Evolutionary conservation across 2,113 vertebrate species (phyloP), one percentile per base, ranked within the genome.

Genomic region (Cyphomyrus plagiostoma): DNA sequence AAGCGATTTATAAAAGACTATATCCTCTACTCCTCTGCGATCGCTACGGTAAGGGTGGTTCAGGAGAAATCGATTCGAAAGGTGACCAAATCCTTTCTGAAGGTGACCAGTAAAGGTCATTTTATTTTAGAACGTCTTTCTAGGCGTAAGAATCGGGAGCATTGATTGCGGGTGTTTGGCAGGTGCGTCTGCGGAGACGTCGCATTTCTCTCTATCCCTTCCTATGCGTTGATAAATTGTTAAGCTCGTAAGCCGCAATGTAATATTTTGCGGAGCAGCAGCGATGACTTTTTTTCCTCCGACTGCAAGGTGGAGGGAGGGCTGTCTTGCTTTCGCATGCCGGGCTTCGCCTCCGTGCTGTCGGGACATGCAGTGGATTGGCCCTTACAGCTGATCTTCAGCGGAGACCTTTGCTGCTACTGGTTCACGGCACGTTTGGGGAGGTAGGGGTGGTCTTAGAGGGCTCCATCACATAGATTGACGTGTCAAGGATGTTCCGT

Each of bases 41-140:
- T 82, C 39, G 77, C 35, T 82, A 49, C 83, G 23, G 42, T 49
- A 49, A 86, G 42, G 11, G 23, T n/a, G 46, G 10, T n/a, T 49
- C 1, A 26, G 42, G 19, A 86, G 83, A 86, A 23, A 48, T 49
- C 42, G 23, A 86, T 86, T 30, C n/a, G 21, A 86, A 86, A 86
- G 42, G 46, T 86, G 83, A 49, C 62, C 42, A 86, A 86, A 49
- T 82, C 42, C 74, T 4, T 17, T 46, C 19, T 80, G 89, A 46
- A 46, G 49, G 23, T 95, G 94, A 96, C 94, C 94, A 95, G 91
- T 89, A 95, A 95, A 95, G 95, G 95, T 96, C 95, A 93, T 95
- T 95, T 92, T 92, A 91, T 92, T 91, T 91, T 50, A 53, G 85
- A 26, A 35, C 85, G 50, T 87, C 13, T 87, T 13, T n/a, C 48